phyloP scores from a whole-genome alignment of 1,140 invertebrate genomes.

The Araneus ventricosus region DNA sequence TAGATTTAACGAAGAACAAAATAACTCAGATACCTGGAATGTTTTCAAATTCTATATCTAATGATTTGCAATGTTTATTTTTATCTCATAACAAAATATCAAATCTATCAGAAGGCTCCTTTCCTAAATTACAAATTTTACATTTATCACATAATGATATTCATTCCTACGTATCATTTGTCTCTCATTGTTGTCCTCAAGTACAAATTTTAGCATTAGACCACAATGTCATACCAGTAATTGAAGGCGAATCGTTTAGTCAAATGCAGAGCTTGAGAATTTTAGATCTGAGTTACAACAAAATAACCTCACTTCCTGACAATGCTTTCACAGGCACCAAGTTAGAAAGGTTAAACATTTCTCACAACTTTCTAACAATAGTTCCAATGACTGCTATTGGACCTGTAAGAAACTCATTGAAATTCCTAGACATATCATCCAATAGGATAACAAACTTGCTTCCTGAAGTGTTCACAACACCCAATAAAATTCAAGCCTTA shows the following conservation, averaged over 20 bases:
- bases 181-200: constrained; percentile 77
- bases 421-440: constrained; percentile 44
- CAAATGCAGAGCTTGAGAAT: constrained; percentile 37
- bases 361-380: constrained; percentile 54
- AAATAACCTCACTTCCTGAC: constrained; percentile 86
- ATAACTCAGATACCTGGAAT: constrained; percentile 88
- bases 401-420: not conserved
- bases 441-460: constrained; percentile 20
- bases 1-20: constrained; percentile 92
- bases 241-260: constrained; percentile 10
- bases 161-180: constrained; percentile 76
- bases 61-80: constrained; percentile 89
- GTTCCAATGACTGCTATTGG: not conserved
- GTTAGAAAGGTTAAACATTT: constrained; percentile 73
- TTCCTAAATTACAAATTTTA: constrained; percentile 78
- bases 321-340: constrained; percentile 66
- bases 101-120: not conserved
- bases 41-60: constrained; percentile 89
- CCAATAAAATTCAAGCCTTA: constrained; percentile 53
- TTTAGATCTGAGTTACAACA: constrained; percentile 90
- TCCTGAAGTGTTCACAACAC: not conserved
- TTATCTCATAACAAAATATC: constrained; percentile 87
- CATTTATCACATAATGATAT: constrained; percentile 84
- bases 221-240: constrained; percentile 83
- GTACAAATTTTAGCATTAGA: constrained; percentile 80